Evolutionary conservation across 2,113 vertebrate species (phyloP).

Genomic region (Parotia lawesii): DNA sequence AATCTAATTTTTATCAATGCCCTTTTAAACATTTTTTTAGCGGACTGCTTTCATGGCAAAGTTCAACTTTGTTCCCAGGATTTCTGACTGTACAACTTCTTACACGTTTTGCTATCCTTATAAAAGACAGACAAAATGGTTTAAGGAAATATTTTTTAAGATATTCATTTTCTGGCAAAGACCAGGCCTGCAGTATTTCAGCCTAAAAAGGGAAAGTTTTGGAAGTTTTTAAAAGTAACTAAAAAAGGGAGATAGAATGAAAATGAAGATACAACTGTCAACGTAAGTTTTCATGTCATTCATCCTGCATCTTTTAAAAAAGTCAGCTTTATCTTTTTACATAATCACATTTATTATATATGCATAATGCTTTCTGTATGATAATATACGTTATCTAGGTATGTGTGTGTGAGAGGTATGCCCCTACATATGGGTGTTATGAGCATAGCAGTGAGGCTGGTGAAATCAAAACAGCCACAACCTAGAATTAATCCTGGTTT

Average conservation of each 20-base stretch:
- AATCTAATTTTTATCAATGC: slow-evolving; percentile 6
- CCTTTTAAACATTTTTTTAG: not conserved
- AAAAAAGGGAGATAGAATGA: not conserved
- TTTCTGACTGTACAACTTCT: not conserved
- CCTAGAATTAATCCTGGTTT: not conserved
- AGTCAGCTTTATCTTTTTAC: not conserved
- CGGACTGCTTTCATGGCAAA: not conserved
- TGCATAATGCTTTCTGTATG: not conserved
- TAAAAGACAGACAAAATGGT: slow-evolving; percentile 18
- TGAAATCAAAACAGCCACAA: not conserved
- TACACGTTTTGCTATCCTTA: slow-evolving; percentile 2
- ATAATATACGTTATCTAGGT: not conserved
- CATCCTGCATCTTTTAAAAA: not conserved
- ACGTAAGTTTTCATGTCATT: not conserved
- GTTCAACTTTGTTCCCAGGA: slow-evolving; percentile 32
- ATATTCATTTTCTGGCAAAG: slow-evolving; percentile 60
- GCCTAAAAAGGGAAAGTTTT: slow-evolving; percentile 57
- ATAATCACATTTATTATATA: not conserved
- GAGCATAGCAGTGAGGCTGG: not conserved
- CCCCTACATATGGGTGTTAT: not conserved
- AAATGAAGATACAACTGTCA: slow-evolving; percentile 14
- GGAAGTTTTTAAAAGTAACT: slow-evolving; percentile 17
- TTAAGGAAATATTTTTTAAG: slow-evolving; percentile 58
- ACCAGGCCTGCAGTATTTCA: slow-evolving; percentile 12
- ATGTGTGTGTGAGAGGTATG: not conserved